Evolutionary conservation across 2,113 vertebrate genomes (phyloP).

Genomic region (Pogonocichla stellata): DNA sequence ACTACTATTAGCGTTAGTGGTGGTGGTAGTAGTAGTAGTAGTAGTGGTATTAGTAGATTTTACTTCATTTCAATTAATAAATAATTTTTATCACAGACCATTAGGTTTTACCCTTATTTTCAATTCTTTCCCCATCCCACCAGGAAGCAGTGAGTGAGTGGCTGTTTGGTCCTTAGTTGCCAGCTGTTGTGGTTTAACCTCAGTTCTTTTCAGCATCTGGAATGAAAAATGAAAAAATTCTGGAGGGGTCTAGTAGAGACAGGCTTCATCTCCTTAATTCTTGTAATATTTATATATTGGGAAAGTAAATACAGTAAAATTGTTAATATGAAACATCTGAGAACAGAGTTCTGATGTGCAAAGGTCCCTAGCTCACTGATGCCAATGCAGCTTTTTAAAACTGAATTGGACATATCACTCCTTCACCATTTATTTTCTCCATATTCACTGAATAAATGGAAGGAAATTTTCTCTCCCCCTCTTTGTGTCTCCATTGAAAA

Average conservation of each 20-base stretch:
- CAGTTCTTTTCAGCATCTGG: neutral
- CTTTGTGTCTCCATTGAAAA: neutral
- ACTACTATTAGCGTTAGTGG: rapidly evolving
- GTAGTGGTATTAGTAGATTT: neutral
- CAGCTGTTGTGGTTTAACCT: neutral
- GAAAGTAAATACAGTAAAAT: neutral
- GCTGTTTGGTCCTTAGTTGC: neutral
- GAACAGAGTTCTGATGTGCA: neutral
- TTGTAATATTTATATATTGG: neutral
- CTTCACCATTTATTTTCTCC: neutral
- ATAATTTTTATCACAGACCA: neutral
- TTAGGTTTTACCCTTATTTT: neutral
- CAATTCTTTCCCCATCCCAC: neutral
- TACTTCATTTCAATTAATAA: neutral
- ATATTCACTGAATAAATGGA: neutral
- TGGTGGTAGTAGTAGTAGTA: neutral
- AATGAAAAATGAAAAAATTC: neutral
- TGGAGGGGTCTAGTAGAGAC: neutral
- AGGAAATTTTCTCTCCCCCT: neutral
- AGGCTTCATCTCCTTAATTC: neutral
- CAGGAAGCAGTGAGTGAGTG: neutral
- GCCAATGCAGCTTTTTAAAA: neutral
- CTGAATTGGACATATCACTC: neutral
- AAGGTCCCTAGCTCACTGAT: neutral
- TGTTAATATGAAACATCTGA: neutral